A percentile compares a stretch with the other conserved stretches of the same genome.
Conservation (phyloP, 2,113 vertebrate species). For the Euleptes europaea region DNA sequence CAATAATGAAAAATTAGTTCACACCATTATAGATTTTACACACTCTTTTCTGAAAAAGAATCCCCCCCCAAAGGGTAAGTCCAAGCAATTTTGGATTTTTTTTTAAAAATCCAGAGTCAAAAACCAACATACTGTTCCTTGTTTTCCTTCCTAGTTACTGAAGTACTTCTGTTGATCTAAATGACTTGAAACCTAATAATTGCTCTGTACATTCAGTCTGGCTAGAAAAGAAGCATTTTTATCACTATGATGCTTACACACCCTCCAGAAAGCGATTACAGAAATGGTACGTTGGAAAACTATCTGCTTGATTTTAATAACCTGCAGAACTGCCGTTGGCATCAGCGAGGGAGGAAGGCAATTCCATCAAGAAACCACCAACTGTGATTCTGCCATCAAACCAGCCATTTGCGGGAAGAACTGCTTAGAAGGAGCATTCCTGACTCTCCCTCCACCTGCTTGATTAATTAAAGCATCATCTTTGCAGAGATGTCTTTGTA, state of each 20-base stretch:
- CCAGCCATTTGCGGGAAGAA: no score
- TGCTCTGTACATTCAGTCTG: background rate
- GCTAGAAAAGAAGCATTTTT: background rate
- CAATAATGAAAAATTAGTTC: background rate
- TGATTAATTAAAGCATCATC: no score
- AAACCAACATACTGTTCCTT: background rate
- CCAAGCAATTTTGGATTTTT: background rate
- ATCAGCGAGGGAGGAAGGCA: no score
- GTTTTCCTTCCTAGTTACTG: background rate
- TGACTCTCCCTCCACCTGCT: no score
- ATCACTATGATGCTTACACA: background rate
- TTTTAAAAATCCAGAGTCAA: background rate
- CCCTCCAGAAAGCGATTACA: no score
- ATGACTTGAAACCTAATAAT: background rate
- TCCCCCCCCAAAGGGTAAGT: background rate
- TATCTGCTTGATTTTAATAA: no score
- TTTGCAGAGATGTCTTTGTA: no score
- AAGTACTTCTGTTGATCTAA: background rate
- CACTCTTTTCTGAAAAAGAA: background rate
- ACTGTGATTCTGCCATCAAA: no score
- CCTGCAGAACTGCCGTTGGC: no score
- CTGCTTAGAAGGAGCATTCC: no score
- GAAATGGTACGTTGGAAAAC: no score
- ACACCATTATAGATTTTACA: background rate
- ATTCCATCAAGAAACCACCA: no score